Conservation (phyloP, 2,113 vertebrate genomes). For the Mesocricetus auratus region DNA sequence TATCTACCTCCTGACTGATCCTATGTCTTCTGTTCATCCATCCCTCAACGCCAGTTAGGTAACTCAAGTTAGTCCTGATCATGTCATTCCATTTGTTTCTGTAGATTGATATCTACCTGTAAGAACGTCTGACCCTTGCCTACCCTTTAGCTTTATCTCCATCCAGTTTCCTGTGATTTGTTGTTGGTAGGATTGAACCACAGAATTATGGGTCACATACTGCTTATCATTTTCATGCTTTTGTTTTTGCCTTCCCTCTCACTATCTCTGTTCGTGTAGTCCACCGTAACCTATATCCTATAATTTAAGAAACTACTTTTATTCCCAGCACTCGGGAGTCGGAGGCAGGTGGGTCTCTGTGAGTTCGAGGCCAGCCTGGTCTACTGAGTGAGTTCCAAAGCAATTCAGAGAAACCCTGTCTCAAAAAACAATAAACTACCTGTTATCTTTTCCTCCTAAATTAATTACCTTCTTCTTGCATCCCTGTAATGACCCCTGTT, state of each 20-base stretch:
- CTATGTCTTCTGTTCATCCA: not conserved
- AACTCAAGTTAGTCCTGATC: not conserved
- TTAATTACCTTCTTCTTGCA: constrained; percentile 10
- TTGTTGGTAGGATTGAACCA: not conserved
- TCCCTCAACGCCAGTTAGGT: not conserved
- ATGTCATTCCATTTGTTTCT: not conserved
- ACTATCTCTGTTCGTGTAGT: not conserved
- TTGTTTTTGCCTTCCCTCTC: constrained; percentile 23
- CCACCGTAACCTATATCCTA: not conserved
- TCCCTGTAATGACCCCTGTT: not conserved
- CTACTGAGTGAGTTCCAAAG: no score
- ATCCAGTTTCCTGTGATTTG: constrained; percentile 23
- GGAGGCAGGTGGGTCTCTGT: no score
- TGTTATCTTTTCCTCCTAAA: constrained; percentile 32
- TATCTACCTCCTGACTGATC: not conserved
- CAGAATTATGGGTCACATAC: not conserved
- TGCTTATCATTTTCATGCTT: constrained; percentile 13
- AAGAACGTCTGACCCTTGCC: not conserved
- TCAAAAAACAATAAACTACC: not conserved
- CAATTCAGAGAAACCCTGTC: no score
- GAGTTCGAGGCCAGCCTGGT: no score
- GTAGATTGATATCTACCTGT: not conserved
- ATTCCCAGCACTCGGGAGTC: no score
- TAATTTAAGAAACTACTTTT: constrained; percentile 24
- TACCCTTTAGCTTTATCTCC: not conserved